Conservation (phyloP, 2,797 vertebrate species). For the Neolamprologus multifasciatus region DNA sequence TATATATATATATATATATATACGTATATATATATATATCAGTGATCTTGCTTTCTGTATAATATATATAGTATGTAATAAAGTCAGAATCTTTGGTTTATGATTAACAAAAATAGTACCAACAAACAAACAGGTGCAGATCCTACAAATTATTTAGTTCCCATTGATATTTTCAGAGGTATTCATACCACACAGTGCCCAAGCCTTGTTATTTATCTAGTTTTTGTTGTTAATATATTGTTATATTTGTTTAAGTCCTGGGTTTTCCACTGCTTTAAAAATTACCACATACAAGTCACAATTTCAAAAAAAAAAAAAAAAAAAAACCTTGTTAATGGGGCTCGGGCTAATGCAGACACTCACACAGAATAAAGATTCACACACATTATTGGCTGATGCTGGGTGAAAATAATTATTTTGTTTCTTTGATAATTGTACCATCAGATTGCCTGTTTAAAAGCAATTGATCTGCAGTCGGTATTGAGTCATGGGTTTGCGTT, state of each 20-base stretch:
- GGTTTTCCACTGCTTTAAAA: neutral
- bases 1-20: too few species aligned
- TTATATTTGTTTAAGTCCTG: neutral
- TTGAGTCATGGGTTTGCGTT: neutral
- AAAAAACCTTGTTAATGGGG: neutral
- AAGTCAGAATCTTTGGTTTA: neutral
- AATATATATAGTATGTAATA: neutral
- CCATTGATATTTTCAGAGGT: neutral
- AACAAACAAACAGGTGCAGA: neutral
- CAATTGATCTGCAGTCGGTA: constrained; percentile 1
- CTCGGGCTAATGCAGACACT: neutral
- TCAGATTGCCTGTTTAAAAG: neutral
- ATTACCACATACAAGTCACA: neutral
- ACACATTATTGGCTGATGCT: neutral
- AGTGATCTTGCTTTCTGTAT: neutral
- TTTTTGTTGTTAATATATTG: neutral
- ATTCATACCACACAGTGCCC: neutral
- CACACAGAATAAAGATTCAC: neutral
- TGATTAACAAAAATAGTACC: neutral
- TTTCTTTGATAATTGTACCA: constrained; percentile 40
- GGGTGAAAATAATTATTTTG: constrained; percentile 24
- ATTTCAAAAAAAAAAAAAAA: neutral
- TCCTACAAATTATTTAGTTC: neutral
- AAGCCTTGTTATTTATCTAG: neutral
- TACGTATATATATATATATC: too few species aligned